Evolutionary conservation across 2,888 invertebrate species (phyloP).

Genomic region (Lasioglossum zephyrum): DNA sequence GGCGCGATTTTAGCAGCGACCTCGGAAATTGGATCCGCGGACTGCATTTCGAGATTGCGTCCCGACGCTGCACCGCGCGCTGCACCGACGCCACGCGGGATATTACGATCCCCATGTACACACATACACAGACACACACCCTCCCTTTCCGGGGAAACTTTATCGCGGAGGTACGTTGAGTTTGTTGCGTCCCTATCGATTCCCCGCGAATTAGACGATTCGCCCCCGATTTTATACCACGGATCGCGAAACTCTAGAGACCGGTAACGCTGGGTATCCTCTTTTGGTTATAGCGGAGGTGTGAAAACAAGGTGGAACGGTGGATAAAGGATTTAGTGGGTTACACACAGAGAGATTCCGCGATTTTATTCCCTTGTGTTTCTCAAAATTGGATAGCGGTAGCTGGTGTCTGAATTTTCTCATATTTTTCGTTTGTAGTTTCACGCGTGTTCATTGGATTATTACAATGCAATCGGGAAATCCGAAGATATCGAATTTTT

Average conservation of each 20-base stretch:
- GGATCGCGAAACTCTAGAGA: not conserved
- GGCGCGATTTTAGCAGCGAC: constrained; percentile 55
- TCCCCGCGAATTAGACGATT: constrained; percentile 28
- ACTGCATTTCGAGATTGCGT: constrained; percentile 59
- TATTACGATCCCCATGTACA: constrained; percentile 19
- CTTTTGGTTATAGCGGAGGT: not conserved
- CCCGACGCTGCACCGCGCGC: not conserved
- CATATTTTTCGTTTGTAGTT: not conserved
- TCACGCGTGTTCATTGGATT: not conserved
- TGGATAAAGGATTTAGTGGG: not conserved
- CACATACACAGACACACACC: not conserved
- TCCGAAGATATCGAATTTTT: not conserved
- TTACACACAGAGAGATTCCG: not conserved
- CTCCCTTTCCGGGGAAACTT: constrained; percentile 21
- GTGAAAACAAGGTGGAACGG: not conserved
- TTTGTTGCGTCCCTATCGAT: constrained; percentile 26
- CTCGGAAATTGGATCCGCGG: constrained; percentile 63
- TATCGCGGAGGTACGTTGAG: constrained; percentile 32
- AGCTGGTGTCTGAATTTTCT: not conserved
- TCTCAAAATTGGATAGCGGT: not conserved
- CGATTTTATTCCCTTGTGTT: not conserved
- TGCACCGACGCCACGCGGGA: constrained; percentile 18
- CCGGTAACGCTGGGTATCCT: not conserved
- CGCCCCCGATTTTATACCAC: not conserved
- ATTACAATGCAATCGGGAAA: not conserved